Percentiles rank a stretch among this genome's conserved stretches.
Conservation (phyloP, 1,140 invertebrate species). For the Heliconius hermathena region DNA sequence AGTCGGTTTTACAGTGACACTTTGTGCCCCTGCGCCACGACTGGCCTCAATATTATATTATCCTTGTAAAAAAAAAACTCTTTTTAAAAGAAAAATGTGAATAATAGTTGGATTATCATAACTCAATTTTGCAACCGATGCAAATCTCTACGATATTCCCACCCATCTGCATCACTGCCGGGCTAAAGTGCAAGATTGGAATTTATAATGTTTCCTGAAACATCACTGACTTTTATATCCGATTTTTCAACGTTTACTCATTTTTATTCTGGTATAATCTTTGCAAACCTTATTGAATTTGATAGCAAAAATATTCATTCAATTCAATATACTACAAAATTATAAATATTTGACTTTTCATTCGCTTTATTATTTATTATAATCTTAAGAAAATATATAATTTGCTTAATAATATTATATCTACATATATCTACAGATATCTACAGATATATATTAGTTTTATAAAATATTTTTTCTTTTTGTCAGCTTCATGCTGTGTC, state of each 20-base stretch:
- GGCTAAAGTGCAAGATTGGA: conserved; percentile 65
- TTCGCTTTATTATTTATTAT: background rate
- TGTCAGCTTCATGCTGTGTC: no score
- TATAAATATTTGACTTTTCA: background rate
- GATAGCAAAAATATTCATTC: background rate
- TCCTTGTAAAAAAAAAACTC: background rate
- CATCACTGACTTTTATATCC: conserved; percentile 28
- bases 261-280: background rate
- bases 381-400: background rate
- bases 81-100: conserved; percentile 42
- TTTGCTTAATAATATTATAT: background rate
- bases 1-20: no score
- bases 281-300: background rate
- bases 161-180: conserved; percentile 60
- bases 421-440: background rate
- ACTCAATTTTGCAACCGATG: conserved; percentile 69
- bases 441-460: background rate
- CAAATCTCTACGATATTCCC: conserved; percentile 63
- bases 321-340: background rate
- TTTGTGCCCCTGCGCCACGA: no score
- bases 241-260: conserved; percentile 1
- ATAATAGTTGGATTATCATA: conserved; percentile 72
- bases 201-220: conserved; percentile 62
- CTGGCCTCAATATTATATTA: no score
- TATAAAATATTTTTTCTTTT: background rate